Evolutionary conservation across 2,888 invertebrate genomes (phyloP).

Genomic region (Dicranocentrus wangi): DNA sequence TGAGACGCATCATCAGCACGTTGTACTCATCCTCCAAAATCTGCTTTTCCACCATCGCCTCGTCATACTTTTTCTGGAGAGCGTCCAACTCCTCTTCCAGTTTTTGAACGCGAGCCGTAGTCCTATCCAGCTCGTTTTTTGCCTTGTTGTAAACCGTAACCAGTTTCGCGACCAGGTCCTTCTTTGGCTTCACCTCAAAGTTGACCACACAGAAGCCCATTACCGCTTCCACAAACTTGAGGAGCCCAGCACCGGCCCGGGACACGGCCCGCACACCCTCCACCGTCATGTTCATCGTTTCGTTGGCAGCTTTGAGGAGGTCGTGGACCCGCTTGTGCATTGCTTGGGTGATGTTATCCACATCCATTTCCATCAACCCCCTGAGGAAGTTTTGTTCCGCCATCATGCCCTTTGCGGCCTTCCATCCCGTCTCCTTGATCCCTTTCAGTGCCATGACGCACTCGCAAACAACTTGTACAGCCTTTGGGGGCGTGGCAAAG

Average conservation of each 20-base stretch:
- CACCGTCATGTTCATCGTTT: slow-evolving; percentile 75
- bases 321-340: slow-evolving; percentile 72
- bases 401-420: slow-evolving; percentile 93
- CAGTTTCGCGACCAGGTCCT: slow-evolving; percentile 86
- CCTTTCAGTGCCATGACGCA: slow-evolving; percentile 90
- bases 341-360: slow-evolving; percentile 75
- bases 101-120: slow-evolving; percentile 83
- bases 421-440: slow-evolving; percentile 90
- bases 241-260: slow-evolving; percentile 88
- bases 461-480: slow-evolving; percentile 86
- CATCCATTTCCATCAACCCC: slow-evolving; percentile 89
- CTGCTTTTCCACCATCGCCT: slow-evolving; percentile 82
- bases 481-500: slow-evolving; percentile 90
- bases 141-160: slow-evolving; percentile 79
- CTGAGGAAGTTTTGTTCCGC: slow-evolving; percentile 89
- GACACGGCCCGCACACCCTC: slow-evolving; percentile 90
- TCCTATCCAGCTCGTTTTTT: slow-evolving; percentile 81
- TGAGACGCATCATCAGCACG: slow-evolving; percentile 84
- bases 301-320: slow-evolving; percentile 55
- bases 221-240: slow-evolving; percentile 90
- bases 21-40: slow-evolving; percentile 87
- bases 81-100: slow-evolving; percentile 82
- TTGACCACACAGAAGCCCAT: slow-evolving; percentile 91
- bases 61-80: slow-evolving; percentile 84
- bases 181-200: slow-evolving; percentile 81